Evolutionary conservation across 2,797 vertebrate species (phyloP).

Genomic region (Semaprochilodus insignis): DNA sequence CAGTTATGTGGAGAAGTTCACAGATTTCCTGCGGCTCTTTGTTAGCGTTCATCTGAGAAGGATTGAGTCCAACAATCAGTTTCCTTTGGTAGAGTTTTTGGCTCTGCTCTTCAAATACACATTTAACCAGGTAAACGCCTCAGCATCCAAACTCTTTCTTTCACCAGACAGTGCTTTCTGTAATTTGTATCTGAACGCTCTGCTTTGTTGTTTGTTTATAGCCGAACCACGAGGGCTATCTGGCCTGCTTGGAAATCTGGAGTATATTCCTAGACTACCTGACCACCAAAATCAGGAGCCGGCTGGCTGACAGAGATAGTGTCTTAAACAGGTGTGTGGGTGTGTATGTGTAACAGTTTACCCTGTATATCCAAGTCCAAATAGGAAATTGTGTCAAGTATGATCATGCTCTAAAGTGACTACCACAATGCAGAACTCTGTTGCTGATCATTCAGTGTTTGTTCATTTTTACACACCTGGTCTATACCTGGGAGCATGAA

Average conservation of each 20-base stretch:
- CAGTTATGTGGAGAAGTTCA: slow-evolving; percentile 99
- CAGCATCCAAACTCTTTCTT: background rate
- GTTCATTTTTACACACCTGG: too few relatives aligned
- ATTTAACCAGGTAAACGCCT: slow-evolving; percentile 92
- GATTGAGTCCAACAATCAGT: slow-evolving; percentile 96
- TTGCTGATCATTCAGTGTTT: too few relatives aligned
- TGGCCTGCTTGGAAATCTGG: slow-evolving; percentile 98
- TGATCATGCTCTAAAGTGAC: background rate
- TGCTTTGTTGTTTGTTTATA: slow-evolving; percentile 64
- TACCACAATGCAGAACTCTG: background rate
- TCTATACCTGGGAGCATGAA: too few relatives aligned
- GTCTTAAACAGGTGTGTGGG: slow-evolving; percentile 89
- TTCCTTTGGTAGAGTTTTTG: slow-evolving; percentile 96
- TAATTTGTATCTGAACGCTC: background rate
- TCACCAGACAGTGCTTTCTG: too few relatives aligned
- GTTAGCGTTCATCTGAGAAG: slow-evolving; percentile 95
- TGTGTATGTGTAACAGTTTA: slow-evolving; percentile 67
- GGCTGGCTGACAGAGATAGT: slow-evolving; percentile 91
- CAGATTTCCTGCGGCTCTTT: slow-evolving; percentile 96
- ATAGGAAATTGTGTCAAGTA: background rate
- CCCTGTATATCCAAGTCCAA: background rate
- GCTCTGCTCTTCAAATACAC: slow-evolving; percentile 97
- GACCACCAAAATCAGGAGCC: slow-evolving; percentile 95
- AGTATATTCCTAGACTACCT: slow-evolving; percentile 96
- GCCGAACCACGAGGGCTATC: slow-evolving; percentile 97